Conservation (phyloP, 2,113 vertebrate species). For the Pyrgilauda ruficollis region DNA sequence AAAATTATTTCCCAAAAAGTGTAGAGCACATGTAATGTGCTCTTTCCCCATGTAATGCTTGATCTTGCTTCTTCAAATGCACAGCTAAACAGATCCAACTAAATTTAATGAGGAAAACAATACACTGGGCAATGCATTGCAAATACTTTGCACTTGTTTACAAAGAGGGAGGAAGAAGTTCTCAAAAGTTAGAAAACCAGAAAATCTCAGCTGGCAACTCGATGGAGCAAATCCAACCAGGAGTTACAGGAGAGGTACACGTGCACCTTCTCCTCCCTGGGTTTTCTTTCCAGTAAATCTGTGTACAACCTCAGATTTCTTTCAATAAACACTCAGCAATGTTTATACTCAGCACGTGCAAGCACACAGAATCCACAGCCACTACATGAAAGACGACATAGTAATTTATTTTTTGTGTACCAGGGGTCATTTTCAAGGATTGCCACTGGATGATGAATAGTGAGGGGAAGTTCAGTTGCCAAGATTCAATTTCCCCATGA, state of each 20-base stretch:
- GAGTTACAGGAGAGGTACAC: background rate
- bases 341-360: background rate
- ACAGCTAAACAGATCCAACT: background rate
- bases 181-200: background rate
- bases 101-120: background rate
- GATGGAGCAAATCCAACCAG: background rate
- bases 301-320: background rate
- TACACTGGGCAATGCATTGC: background rate
- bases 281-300: background rate
- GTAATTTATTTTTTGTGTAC: background rate
- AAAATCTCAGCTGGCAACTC: background rate
- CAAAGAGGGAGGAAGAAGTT: background rate
- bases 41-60: background rate
- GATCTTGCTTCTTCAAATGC: background rate
- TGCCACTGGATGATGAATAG: background rate
- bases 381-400: background rate
- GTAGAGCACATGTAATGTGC: background rate
- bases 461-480: background rate
- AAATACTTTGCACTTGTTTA: background rate
- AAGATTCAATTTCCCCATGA: background rate
- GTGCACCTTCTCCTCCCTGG: background rate
- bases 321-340: background rate
- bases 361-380: background rate
- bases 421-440: background rate
- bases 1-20: background rate